Percentiles rank a stretch among this genome's conserved stretches.
These are phyloP conservation scores for Erithacus rubecula DNA, from an alignment of 2,797 vertebrate genomes.

Conservation along the genomic window DNA sequence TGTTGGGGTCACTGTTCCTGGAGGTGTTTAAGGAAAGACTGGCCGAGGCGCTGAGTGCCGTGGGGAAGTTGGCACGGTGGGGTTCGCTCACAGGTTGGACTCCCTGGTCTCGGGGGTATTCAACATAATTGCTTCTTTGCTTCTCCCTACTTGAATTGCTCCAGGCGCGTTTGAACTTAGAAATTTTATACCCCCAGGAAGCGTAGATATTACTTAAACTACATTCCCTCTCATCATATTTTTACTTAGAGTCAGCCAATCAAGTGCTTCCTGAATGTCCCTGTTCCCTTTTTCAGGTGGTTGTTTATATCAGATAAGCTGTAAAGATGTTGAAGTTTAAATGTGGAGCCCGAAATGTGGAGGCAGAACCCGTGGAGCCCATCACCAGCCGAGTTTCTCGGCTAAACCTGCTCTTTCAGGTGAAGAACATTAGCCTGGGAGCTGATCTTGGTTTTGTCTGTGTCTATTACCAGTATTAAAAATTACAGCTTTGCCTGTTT, in stretches of 20 bases:
- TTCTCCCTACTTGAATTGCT: neutral
- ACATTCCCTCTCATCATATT: rapidly evolving
- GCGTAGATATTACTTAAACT: rapidly evolving
- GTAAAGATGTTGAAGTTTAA: conserved; percentile 93
- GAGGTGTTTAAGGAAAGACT: neutral
- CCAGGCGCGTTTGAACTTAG: rapidly evolving
- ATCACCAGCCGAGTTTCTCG: conserved; percentile 86
- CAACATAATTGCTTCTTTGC: neutral
- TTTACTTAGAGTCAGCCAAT: neutral
- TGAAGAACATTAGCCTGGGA: conserved; percentile 34
- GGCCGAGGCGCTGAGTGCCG: neutral
- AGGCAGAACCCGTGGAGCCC: conserved; percentile 75
- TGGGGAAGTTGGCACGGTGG: neutral
- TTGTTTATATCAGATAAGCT: neutral
- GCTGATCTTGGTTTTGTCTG: rapidly evolving
- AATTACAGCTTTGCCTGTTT: neutral
- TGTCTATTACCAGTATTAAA: rapidly evolving
- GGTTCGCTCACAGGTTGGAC: neutral
- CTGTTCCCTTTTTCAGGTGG: neutral
- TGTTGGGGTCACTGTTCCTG: neutral
- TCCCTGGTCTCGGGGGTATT: neutral
- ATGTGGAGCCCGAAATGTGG: conserved; percentile 78
- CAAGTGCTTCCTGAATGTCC: neutral
- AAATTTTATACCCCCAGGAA: neutral
- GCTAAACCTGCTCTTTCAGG: conserved; percentile 92